Percentiles rank a stretch among this genome's conserved stretches.
phyloP scores from a whole-genome alignment of 2,888 invertebrate genomes.

The Mesoligia furuncula region DNA sequence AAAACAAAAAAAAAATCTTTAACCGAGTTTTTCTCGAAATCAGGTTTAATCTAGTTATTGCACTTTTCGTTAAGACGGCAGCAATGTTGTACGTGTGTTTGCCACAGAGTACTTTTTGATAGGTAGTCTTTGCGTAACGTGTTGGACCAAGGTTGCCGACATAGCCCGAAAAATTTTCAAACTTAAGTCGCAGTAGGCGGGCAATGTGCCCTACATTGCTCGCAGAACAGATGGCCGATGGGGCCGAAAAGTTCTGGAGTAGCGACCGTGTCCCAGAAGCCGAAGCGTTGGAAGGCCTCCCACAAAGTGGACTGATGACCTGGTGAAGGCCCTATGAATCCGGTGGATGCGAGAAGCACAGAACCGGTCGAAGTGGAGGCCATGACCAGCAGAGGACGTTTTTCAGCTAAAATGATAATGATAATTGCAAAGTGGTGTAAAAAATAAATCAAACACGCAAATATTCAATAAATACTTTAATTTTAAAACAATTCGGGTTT shows the following conservation, averaged over 20 bases:
- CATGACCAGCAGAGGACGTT: too few relatives aligned
- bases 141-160: background rate
- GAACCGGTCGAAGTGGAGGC: too few relatives aligned
- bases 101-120: too few relatives aligned
- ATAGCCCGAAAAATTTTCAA: background rate
- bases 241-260: background rate
- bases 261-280: background rate
- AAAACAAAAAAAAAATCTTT: too few relatives aligned
- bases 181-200: background rate
- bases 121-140: background rate
- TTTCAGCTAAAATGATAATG: too few relatives aligned
- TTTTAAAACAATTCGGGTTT: slow-evolving; percentile 75
- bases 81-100: background rate
- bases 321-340: background rate
- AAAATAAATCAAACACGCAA: slow-evolving; percentile 26
- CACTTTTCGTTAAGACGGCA: too few relatives aligned
- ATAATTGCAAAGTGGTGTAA: background rate
- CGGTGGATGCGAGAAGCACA: background rate
- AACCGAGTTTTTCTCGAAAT: too few relatives aligned
- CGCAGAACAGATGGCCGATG: background rate
- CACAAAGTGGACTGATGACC: background rate
- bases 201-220: too few relatives aligned
- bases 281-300: background rate
- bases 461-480: slow-evolving; percentile 81
- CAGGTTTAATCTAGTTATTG: too few relatives aligned